These are phyloP conservation scores for Tapera naevia DNA, from an alignment of 2,797 vertebrate genomes.

Conservation along the genomic window DNA sequence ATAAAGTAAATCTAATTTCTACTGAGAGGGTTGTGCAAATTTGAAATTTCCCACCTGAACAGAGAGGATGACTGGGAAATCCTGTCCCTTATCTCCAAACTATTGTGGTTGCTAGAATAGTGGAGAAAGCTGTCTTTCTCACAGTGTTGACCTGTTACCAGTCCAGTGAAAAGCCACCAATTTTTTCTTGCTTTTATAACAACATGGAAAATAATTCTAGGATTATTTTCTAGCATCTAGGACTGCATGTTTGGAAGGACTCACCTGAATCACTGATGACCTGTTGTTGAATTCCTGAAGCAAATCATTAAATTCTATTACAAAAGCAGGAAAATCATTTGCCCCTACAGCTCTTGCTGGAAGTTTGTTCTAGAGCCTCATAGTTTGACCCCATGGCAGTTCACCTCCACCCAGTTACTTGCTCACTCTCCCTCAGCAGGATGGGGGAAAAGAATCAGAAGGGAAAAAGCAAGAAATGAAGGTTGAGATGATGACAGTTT, in stretches of 20 bases:
- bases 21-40: not conserved
- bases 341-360: not conserved
- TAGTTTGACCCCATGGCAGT: not conserved
- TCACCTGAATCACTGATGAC: not conserved
- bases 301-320: not conserved
- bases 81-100: not conserved
- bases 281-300: not conserved
- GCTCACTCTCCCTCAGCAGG: not conserved
- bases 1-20: not conserved
- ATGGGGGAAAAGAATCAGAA: not conserved
- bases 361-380: not conserved
- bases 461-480: not conserved
- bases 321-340: not conserved
- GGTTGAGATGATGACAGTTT: not conserved
- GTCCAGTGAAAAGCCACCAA: not conserved
- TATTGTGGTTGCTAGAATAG: not conserved
- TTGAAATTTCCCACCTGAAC: not conserved
- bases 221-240: not conserved
- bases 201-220: not conserved
- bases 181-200: not conserved
- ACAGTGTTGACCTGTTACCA: not conserved
- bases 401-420: not conserved
- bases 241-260: not conserved
- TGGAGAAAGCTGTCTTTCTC: not conserved
- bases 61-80: not conserved